Percentiles rank a stretch among this genome's conserved stretches.
Evolutionary conservation across 2,113 vertebrate genomes (phyloP).

Genomic region (Lota lota): DNA sequence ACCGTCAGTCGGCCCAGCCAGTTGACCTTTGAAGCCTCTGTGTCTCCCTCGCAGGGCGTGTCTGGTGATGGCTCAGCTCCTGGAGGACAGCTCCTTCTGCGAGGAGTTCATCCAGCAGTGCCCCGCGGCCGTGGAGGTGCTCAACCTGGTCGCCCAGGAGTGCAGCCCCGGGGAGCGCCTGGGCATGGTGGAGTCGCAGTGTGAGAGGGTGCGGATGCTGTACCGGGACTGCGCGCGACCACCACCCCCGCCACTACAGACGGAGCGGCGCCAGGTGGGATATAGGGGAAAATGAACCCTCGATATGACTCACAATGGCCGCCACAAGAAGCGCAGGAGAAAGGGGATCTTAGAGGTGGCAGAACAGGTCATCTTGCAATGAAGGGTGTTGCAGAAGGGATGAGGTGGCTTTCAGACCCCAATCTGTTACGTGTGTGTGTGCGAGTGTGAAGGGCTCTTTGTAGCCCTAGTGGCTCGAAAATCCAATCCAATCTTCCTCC

Average conservation of each 20-base stretch:
- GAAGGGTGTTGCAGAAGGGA: no score
- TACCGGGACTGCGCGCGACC: constrained; percentile 96
- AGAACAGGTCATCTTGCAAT: no score
- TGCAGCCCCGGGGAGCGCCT: constrained; percentile 95
- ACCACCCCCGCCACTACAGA: constrained; percentile 90
- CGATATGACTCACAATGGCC: not conserved
- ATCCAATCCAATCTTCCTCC: no score
- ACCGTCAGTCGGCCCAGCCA: no score
- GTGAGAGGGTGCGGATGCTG: constrained; percentile 92
- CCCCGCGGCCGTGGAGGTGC: constrained; percentile 94
- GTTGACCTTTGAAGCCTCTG: no score
- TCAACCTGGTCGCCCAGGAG: constrained; percentile 95
- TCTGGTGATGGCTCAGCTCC: constrained; percentile 97
- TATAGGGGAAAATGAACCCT: no score
- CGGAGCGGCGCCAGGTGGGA: constrained; percentile 89
- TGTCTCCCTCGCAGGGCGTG: constrained; percentile 78
- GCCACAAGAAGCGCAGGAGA: no score
- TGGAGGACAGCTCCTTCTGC: constrained; percentile 98
- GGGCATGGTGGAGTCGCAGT: constrained; percentile 91
- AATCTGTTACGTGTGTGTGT: no score
- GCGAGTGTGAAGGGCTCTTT: no score
- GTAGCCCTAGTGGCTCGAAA: no score
- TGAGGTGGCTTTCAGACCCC: no score
- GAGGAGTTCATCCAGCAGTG: constrained; percentile 99
- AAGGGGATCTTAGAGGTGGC: no score